phyloP scores from a whole-genome alignment of 2,113 vertebrate genomes.

The Alaudala cheleensis region DNA sequence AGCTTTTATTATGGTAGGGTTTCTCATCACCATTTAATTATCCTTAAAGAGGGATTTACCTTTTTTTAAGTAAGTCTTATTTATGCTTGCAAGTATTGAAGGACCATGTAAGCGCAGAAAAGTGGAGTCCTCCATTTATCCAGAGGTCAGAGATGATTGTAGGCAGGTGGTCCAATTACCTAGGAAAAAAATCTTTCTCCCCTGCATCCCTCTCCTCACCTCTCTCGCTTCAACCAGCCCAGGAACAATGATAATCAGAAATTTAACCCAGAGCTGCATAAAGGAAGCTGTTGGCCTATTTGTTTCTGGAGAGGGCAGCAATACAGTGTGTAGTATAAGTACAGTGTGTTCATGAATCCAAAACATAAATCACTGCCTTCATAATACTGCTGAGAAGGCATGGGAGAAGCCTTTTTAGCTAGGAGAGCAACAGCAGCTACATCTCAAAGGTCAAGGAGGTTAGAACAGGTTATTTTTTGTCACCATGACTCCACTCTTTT shows the following conservation, averaged over 20 bases:
- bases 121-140: slow-evolving; percentile 1
- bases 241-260: slow-evolving; percentile 5
- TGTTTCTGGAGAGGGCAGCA: not conserved
- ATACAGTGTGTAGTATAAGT: not conserved
- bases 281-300: not conserved
- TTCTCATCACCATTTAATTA: slow-evolving; percentile 44
- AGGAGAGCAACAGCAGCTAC: not conserved
- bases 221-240: not conserved
- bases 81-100: not conserved
- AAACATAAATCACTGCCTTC: not conserved
- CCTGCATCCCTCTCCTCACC: not conserved
- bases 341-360: not conserved
- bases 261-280: not conserved
- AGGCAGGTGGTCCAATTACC: slow-evolving; percentile 11
- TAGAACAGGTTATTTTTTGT: not conserved
- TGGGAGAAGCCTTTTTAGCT: not conserved
- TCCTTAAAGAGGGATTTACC: slow-evolving; percentile 4
- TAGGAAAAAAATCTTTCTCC: not conserved
- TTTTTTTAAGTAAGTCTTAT: slow-evolving; percentile 9
- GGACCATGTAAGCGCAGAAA: not conserved
- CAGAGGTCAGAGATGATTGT: slow-evolving; percentile 20
- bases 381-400: not conserved
- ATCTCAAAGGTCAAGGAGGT: not conserved
- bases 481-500: accelerated
- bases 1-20: not conserved